Percentiles rank a stretch among this genome's conserved stretches.
Conservation (phyloP, 2,888 invertebrate species). For the Nymphalis urticae region DNA sequence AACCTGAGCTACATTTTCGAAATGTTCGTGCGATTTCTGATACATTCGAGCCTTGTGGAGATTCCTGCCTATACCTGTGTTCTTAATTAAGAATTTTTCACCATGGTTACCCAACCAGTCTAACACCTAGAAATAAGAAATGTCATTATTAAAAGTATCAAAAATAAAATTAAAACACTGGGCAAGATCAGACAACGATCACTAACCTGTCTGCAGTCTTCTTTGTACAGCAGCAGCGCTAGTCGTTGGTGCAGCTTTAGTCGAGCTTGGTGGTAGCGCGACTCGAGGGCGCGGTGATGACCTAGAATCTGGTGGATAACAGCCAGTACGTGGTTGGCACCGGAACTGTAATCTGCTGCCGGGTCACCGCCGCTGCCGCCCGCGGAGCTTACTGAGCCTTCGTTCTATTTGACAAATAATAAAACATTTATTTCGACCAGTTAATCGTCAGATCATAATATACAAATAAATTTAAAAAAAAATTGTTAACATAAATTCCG, state of each 20-base stretch:
- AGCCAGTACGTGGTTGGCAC: constrained; percentile 97
- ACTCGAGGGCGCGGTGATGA: constrained; percentile 95
- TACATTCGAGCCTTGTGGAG: constrained; percentile 96
- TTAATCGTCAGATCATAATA: no score
- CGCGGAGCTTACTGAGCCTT: constrained; percentile 76
- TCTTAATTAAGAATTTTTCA: constrained; percentile 97
- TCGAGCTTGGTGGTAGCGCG: constrained; percentile 96
- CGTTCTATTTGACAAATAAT: constrained; percentile 50
- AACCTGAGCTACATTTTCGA: constrained; percentile 98
- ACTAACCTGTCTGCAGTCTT: constrained; percentile 95
- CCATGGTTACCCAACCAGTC: constrained; percentile 99
- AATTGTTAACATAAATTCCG: no score
- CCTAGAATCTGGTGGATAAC: constrained; percentile 98
- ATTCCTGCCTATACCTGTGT: constrained; percentile 97
- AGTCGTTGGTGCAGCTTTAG: constrained; percentile 96
- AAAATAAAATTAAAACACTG: background rate
- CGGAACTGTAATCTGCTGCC: constrained; percentile 97
- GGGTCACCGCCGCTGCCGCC: constrained; percentile 89
- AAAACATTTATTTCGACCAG: background rate
- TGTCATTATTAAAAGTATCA: background rate
- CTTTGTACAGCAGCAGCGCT: constrained; percentile 95
- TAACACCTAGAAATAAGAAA: constrained; percentile 84
- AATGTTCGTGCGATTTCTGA: constrained; percentile 99
- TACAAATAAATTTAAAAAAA: no score
- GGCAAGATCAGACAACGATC: background rate